phyloP scores from a whole-genome alignment of 1,140 invertebrate species.

The Drosophila guanche region DNA sequence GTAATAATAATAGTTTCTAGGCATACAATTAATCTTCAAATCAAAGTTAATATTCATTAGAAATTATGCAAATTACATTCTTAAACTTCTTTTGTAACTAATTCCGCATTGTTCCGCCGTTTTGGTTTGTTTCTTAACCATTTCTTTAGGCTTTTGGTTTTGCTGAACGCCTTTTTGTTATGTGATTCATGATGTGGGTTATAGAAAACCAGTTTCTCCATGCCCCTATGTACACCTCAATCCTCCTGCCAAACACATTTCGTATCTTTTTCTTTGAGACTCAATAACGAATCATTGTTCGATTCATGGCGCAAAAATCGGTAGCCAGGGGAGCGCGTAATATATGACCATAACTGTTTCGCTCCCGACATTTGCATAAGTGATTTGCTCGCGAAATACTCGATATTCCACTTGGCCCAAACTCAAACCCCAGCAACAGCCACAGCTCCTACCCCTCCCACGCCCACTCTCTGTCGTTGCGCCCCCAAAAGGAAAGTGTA shows the following conservation, averaged over 20 bases:
- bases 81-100: slow-evolving; percentile 16
- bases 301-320: slow-evolving; percentile 30
- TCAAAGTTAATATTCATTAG: not conserved
- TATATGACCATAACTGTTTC: slow-evolving; percentile 29
- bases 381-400: slow-evolving; percentile 60
- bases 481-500: slow-evolving; percentile 32
- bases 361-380: slow-evolving; percentile 56
- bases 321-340: slow-evolving; percentile 35
- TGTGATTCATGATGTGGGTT: slow-evolving; percentile 35
- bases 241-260: slow-evolving; percentile 6
- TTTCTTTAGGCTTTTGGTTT: slow-evolving; percentile 7
- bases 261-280: slow-evolving; percentile 7
- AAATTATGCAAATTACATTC: slow-evolving; percentile 25
- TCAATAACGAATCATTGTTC: slow-evolving; percentile 53
- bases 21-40: too few species aligned
- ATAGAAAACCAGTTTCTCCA: slow-evolving; percentile 38
- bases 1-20: too few species aligned
- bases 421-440: not conserved
- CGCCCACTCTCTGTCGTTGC: too few species aligned
- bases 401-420: slow-evolving; percentile 38
- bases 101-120: slow-evolving; percentile 25
- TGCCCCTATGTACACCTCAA: not conserved
- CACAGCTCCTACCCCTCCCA: too few species aligned
- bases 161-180: slow-evolving; percentile 26
- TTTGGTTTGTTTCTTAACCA: slow-evolving; percentile 11